A percentile compares a stretch with the other conserved stretches of the same genome.
phyloP scores from a whole-genome alignment of 2,113 vertebrate species.

The Numida meleagris region DNA sequence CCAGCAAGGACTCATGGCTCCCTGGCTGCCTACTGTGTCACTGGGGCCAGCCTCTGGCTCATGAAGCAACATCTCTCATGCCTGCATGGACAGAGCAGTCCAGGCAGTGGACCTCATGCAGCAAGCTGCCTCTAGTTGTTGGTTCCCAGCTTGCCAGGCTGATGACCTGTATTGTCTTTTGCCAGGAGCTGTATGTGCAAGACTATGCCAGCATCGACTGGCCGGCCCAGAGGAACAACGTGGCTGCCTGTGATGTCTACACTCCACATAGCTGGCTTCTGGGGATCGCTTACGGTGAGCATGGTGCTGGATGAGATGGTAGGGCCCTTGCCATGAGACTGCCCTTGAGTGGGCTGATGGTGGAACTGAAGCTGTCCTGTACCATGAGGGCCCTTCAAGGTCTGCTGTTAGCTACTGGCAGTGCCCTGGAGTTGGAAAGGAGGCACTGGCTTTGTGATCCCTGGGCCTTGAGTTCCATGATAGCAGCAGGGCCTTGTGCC shows the following conservation, averaged over 20 bases:
- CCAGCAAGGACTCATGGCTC: rapidly evolving
- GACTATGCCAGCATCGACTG: conserved; percentile 90
- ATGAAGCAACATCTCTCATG: not conserved
- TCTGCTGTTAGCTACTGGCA: not conserved
- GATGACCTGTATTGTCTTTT: not conserved
- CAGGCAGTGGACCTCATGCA: not conserved
- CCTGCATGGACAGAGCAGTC: not conserved
- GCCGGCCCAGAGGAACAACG: conserved; percentile 88
- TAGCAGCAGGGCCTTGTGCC: not conserved
- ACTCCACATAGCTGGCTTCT: conserved; percentile 91
- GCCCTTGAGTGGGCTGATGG: not conserved
- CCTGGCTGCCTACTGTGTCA: not conserved
- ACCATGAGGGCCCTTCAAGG: not conserved
- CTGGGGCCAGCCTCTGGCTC: not conserved
- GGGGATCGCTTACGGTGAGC: conserved; percentile 78
- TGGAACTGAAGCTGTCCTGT: not conserved
- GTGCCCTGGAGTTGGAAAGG: not conserved
- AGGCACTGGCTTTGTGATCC: not conserved
- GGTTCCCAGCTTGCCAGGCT: not conserved
- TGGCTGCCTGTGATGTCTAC: conserved; percentile 88
- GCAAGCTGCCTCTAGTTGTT: not conserved
- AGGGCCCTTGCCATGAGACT: not conserved
- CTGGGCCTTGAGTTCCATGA: not conserved
- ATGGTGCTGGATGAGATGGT: rapidly evolving
- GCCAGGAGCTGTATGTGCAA: conserved; percentile 92